phyloP scores from a whole-genome alignment of 2,113 vertebrate genomes.

The Podiceps cristatus region DNA sequence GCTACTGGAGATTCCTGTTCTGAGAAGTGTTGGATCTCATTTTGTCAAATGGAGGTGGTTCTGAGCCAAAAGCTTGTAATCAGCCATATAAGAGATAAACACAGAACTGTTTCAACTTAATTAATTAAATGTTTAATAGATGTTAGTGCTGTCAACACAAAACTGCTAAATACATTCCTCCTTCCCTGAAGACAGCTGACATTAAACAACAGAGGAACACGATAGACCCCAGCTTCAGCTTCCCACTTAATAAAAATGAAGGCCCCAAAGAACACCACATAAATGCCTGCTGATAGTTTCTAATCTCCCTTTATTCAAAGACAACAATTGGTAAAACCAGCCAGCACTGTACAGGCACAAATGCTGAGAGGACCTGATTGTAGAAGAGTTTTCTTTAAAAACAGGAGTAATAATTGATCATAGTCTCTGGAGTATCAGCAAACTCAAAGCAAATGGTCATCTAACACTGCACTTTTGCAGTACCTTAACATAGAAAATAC shows the following conservation, averaged over 20 bases:
- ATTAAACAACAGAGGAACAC: neutral
- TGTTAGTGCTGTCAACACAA: neutral
- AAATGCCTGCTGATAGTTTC: neutral
- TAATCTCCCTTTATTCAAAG: neutral
- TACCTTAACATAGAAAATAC: neutral
- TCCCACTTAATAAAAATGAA: neutral
- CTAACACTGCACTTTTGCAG: neutral
- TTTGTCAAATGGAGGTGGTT: neutral
- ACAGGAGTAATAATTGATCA: neutral
- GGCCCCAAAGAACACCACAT: neutral
- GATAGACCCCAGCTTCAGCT: neutral
- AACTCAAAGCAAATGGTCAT: neutral
- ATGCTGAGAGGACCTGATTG: neutral
- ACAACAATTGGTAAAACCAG: neutral
- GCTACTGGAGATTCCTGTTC: neutral
- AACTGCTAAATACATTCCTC: neutral
- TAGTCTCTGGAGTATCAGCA: neutral
- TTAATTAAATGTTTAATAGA: conserved; percentile 39
- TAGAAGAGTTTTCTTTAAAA: neutral
- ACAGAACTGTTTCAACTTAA: neutral
- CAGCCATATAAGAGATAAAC: neutral
- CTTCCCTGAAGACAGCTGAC: neutral
- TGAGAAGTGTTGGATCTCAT: neutral
- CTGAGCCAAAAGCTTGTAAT: conserved; percentile 9
- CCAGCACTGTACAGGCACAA: neutral